Conservation (phyloP, 2,888 invertebrate genomes). For the Drosophila paracracens region DNA sequence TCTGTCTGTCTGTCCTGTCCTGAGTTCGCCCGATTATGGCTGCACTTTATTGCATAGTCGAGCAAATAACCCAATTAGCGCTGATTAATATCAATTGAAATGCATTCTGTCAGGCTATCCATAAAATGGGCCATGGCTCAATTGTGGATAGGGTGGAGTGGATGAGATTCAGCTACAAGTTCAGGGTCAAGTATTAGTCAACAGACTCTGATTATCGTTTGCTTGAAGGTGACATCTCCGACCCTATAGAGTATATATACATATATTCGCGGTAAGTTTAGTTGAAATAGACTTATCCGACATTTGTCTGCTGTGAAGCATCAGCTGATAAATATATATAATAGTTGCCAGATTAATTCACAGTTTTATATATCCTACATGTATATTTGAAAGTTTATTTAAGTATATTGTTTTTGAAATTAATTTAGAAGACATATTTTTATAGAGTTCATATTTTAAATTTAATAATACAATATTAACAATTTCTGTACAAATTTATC, state of each 20-base stretch:
- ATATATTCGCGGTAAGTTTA: not conserved
- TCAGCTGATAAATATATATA: not conserved
- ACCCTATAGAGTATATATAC: not conserved
- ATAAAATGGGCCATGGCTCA: conserved; percentile 21
- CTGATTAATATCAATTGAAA: conserved; percentile 79
- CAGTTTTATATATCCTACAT: not conserved
- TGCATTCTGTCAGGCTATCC: conserved; percentile 60
- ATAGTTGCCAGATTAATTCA: not conserved
- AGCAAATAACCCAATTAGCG: conserved; percentile 80
- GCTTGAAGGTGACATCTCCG: not conserved
- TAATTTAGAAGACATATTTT: not conserved
- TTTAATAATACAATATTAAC: not conserved
- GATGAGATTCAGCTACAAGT: conserved; percentile 47
- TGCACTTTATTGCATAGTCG: conserved; percentile 75
- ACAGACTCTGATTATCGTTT: conserved; percentile 2
- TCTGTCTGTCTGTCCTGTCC: conserved; percentile 6
- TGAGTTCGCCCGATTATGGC: conserved; percentile 60
- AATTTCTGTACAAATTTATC: not conserved
- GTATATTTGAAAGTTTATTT: not conserved
- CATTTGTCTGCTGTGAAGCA: not conserved
- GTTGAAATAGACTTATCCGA: not conserved
- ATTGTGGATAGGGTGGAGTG: not conserved
- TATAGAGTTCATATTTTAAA: not conserved
- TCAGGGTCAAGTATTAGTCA: conserved; percentile 59
- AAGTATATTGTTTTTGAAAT: too few relatives aligned